Base-by-base conservation (phyloP, 2,113 vertebrate species). In the Psilopogon haemacephalus region DNA sequence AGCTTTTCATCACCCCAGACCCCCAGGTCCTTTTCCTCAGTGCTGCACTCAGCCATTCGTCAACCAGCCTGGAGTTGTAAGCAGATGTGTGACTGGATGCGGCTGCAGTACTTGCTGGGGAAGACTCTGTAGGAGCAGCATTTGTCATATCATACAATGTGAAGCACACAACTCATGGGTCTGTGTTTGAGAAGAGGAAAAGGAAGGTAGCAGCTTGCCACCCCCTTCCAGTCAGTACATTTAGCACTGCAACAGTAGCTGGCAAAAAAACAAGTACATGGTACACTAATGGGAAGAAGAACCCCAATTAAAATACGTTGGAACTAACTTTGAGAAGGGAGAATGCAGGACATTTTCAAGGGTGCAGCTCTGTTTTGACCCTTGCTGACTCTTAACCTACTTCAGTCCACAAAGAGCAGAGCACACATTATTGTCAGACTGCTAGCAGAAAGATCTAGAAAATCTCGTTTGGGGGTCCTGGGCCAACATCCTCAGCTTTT, bases 121-220 rank as follows among this genome's bases (percentile, higher is more conserved):
- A 73, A 69, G n/a, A 24, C 8, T 64, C 33, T 42, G 11, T 2
- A 70, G 37, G 28, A 65, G 60, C 7, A 37, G 33, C 20, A 24
- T 63, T 38, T 0, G 0, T 69, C 28, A 18, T 8, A 15, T 19
- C n/a, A 0, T 48, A 37, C 1, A 18, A 20, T 18, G 17, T 21
- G 42, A 40, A 73, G 37, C 56, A 52, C 78, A 16, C 12, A 11
- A 5, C 48, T 78, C 24, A 8, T 15, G 20, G 27, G 17, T 40
- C 56, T n/a, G 4, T 6, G 6, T 3, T 3, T 16, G 15, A 32
- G 44, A 87, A 35, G 44, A 32, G 15, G 23, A 64, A 50, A 59
- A 44, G n/a, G 58, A 75, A 80, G 17, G 40, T 32, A 65, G 33
- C 44, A 71, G 17, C 32, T 62, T 44, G 7, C 38, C 33, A 60